phyloP scores from a whole-genome alignment of 2,113 vertebrate species.

The Naja naja region DNA sequence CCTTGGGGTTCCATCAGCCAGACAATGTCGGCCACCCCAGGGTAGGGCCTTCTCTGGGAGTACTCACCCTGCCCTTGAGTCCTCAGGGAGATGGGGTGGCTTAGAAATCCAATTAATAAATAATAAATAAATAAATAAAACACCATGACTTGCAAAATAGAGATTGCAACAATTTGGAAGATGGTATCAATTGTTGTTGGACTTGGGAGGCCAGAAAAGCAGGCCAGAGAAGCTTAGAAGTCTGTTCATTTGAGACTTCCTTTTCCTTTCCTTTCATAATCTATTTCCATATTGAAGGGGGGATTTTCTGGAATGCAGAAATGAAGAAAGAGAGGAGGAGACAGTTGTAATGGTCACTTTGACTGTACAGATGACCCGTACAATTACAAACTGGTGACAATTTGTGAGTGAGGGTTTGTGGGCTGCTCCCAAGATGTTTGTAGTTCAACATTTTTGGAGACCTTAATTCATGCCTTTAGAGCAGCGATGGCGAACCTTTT shows the following conservation, averaged over 20 bases:
- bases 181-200: neutral
- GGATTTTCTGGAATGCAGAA: constrained; percentile 29
- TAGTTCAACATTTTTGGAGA: neutral
- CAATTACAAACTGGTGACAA: neutral
- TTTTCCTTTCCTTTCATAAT: neutral
- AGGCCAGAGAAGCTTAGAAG: neutral
- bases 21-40: too few species aligned
- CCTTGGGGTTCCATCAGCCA: too few species aligned
- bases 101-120: too few species aligned
- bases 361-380: neutral
- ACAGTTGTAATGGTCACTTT: neutral
- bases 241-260: neutral
- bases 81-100: too few species aligned
- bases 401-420: neutral
- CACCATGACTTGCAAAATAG: neutral
- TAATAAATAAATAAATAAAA: too few species aligned
- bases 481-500: too few species aligned
- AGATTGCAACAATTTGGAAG: neutral
- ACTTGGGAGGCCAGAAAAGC: neutral
- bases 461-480: neutral
- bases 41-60: too few species aligned
- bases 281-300: constrained; percentile 25
- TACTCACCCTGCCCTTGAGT: too few species aligned
- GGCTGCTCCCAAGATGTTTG: neutral
- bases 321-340: neutral